Conservation (phyloP, 2,888 invertebrate species). For the Allacma fusca region DNA sequence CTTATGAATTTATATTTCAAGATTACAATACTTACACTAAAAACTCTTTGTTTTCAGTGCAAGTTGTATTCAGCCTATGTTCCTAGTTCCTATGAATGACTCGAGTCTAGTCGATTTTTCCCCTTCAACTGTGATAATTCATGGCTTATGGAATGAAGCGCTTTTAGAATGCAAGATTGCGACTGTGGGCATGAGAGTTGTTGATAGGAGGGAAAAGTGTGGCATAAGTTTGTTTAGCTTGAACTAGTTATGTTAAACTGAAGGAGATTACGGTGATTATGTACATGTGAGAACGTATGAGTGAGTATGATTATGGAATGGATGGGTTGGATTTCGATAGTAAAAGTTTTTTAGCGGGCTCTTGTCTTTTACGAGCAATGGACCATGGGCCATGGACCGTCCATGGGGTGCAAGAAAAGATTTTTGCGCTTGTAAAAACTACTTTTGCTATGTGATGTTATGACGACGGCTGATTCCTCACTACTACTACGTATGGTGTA, state of each 20-base stretch:
- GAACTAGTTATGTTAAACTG: conserved; percentile 33
- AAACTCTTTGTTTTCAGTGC: neutral
- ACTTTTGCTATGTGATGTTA: conserved; percentile 25
- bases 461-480: conserved; percentile 27
- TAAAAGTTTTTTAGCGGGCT: conserved; percentile 37
- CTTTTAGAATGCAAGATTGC: neutral
- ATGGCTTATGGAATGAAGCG: neutral
- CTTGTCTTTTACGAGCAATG: conserved; percentile 4
- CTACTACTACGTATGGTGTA: conserved; percentile 13
- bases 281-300: conserved; percentile 1
- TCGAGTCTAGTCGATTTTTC: no score
- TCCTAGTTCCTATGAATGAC: no score
- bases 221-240: conserved; percentile 27
- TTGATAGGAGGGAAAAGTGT: conserved; percentile 16
- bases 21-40: conserved; percentile 9
- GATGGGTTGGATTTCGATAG: conserved; percentile 5
- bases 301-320: conserved; percentile 1
- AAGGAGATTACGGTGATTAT: conserved; percentile 23
- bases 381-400: conserved; percentile 22
- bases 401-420: conserved; percentile 24
- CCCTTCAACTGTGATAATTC: neutral
- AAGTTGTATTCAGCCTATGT: no score
- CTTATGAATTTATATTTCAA: conserved; percentile 8
- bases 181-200: neutral
- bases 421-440: conserved; percentile 26